These are phyloP conservation scores for Zosterops lateralis DNA, from an alignment of 2,113 vertebrate species.

Conservation along the genomic window DNA sequence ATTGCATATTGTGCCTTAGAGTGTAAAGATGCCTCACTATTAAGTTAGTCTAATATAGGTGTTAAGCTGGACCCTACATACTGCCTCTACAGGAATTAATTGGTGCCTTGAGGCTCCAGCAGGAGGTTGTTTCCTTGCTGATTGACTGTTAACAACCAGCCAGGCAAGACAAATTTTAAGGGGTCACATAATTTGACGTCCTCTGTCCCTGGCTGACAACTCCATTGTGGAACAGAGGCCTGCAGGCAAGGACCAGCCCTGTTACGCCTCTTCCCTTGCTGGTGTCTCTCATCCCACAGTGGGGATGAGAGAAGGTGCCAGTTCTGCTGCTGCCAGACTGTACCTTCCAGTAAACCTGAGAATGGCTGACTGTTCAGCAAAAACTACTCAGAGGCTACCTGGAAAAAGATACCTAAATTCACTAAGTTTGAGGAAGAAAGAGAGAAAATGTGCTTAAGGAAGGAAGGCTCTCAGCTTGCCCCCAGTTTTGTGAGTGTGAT, in stretches of 20 bases:
- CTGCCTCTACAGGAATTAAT: background rate
- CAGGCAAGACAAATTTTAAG: constrained; percentile 56
- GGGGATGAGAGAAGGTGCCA: background rate
- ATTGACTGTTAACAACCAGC: constrained; percentile 52
- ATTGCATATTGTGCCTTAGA: background rate
- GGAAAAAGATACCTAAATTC: background rate
- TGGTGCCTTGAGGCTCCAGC: background rate
- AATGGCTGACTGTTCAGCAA: background rate
- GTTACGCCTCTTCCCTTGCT: background rate
- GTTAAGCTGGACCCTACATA: background rate
- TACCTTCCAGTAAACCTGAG: background rate
- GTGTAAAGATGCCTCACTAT: background rate
- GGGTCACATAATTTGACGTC: background rate
- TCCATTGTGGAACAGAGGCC: background rate
- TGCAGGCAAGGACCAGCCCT: background rate
- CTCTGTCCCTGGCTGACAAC: constrained; percentile 43
- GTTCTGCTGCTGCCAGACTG: background rate
- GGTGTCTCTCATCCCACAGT: background rate
- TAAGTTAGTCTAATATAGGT: background rate
- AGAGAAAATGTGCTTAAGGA: background rate
- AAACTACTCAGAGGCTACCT: background rate
- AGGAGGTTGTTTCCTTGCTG: constrained; percentile 43
- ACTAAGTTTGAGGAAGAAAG: background rate
- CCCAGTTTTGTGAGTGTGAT: background rate
- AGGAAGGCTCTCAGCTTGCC: background rate